Evolutionary conservation across 1,140 invertebrate species (phyloP).

Genomic region (Pseudomyrmex dendroicus): DNA sequence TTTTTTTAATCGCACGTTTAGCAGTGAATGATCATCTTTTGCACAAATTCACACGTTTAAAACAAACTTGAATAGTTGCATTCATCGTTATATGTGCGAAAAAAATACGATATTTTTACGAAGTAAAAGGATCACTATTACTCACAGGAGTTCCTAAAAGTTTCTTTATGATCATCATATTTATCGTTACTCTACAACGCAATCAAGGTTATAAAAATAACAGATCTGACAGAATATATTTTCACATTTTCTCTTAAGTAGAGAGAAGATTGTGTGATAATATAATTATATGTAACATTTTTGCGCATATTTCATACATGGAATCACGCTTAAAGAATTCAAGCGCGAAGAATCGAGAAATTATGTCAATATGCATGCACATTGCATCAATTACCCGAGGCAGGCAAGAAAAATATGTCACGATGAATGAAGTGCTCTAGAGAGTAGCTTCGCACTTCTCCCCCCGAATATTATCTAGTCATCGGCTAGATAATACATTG

Average conservation of each 20-base stretch:
- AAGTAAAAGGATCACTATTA: not conserved
- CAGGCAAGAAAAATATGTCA: constrained; percentile 42
- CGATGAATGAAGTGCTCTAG: constrained; percentile 26
- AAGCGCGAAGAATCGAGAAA: not conserved
- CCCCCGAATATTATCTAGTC: constrained; percentile 61
- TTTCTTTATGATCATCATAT: constrained; percentile 1
- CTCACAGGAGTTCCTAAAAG: not conserved
- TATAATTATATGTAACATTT: constrained; percentile 20
- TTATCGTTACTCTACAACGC: not conserved
- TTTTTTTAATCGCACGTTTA: constrained; percentile 16
- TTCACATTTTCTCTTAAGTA: constrained; percentile 9
- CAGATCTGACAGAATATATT: too few relatives aligned
- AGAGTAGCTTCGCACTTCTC: constrained; percentile 10
- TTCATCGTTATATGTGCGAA: not conserved
- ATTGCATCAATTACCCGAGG: constrained; percentile 40
- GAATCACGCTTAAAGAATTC: not conserved
- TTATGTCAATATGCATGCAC: not conserved
- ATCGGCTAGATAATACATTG: constrained; percentile 58
- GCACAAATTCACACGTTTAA: not conserved
- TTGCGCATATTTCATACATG: too few relatives aligned
- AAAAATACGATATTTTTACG: constrained; percentile 28
- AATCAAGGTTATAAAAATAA: not conserved
- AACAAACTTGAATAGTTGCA: not conserved
- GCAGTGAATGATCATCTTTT: not conserved
- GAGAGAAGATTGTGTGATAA: not conserved